A percentile compares a stretch with the other conserved stretches of the same genome.
Conservation (phyloP, 2,113 vertebrate genomes). For the Coturnix japonica region DNA sequence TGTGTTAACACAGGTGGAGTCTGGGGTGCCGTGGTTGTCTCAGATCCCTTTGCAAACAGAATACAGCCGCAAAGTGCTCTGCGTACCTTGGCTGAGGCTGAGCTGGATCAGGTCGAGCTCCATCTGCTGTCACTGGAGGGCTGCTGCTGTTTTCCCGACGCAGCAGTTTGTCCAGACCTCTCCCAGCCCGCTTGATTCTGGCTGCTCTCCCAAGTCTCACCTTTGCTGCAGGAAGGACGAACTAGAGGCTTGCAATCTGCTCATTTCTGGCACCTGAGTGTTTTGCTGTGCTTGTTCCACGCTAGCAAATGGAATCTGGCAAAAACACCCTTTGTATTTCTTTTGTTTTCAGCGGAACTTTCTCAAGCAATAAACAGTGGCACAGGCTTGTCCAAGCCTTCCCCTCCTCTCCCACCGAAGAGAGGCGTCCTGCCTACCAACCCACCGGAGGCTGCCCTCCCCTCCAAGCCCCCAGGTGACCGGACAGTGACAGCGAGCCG, state of each 20-base stretch:
- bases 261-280: not conserved
- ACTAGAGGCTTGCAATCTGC: not conserved
- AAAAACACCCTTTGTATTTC: not conserved
- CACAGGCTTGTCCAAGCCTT: constrained; percentile 84
- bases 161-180: not conserved
- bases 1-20: not conserved
- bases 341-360: constrained; percentile 85
- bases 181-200: not conserved
- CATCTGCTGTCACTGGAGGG: not conserved
- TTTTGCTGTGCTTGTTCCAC: rapidly evolving
- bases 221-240: constrained; percentile 13
- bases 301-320: not conserved
- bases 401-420: constrained; percentile 93
- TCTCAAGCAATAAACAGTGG: constrained; percentile 81
- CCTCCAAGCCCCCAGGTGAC: constrained; percentile 65
- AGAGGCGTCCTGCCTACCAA: constrained; percentile 84
- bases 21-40: not conserved
- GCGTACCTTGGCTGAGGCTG: not conserved
- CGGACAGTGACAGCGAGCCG: constrained; percentile 34
- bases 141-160: not conserved
- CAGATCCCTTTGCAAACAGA: not conserved
- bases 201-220: not conserved
- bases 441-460: constrained; percentile 54
- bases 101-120: not conserved
- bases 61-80: not conserved